Base-by-base conservation (phyloP, 2,888 invertebrate species). In the Encarsia formosa region DNA sequence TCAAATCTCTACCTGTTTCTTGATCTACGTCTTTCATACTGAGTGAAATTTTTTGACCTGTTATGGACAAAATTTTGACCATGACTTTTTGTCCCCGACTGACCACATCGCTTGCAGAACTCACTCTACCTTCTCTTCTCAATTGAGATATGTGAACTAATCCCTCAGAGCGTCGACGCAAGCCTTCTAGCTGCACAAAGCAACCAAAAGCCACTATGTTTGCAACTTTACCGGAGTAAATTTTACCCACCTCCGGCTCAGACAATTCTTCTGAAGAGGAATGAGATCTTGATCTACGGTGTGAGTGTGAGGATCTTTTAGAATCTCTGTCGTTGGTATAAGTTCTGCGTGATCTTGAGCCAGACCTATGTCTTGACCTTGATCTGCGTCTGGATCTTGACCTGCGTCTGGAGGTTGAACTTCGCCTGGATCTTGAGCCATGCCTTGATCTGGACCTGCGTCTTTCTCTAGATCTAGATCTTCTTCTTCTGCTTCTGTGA, bases 1-100 rank as follows among this genome's bases (percentile, higher is more conserved):
- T 97, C 45, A 99, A 77, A 78, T 99, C 99, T 68, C 86, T 87
- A 0, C 99, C 99, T 0, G 88, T 88, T 18, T 85, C 84, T 75
- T 99, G 99, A 70, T 98, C 93, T 0, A 97, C 99, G 76, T 99
- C 97, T 77, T 96, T 97, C 88, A 98, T 94, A 0, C 93, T 93
- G 3, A 98, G 78, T 2, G 97, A 96, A 0, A 92, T 66, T 51
- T 72, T 98, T 69, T 92, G 91, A 0, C 94, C 95, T n/a, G 90
- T 88, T 26, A 95, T 82, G 15, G 91, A 91, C 49, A 96, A 75
- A 1, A 97, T 93, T 80, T 98, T 95, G 0, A 87, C 81, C 78
- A 72, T 88, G 0, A 96, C 93, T 76, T 84, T 88, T 62, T 91
- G 88, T 1, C 94, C 95, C 59, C 92, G 81, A 18, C 83, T 82